Base-by-base conservation (phyloP, 30 jellyfish, hydroid and myxozoan species). In the Turritopsis dohrnii region DNA sequence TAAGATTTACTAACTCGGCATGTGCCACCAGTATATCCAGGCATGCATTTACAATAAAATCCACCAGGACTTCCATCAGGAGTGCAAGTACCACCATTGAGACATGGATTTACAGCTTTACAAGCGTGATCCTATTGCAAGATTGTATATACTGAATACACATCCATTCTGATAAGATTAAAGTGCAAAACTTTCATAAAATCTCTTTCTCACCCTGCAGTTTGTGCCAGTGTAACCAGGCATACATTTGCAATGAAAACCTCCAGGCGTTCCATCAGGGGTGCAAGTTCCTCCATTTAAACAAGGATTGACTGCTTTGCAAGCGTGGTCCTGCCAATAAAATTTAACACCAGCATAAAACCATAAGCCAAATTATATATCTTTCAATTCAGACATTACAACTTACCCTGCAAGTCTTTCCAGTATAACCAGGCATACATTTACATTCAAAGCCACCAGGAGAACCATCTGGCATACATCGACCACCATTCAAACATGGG, bases 371-470 rank as follows among this genome's bases (percentile, higher is more conserved):
- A 41, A 13, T 3, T 41, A 41, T 3, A 69, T 19, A 69, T 69
- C 9, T 9, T 69, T 69, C 19, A 69, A 69, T 23, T 9, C 31
- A n/a, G 77, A 69, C 19, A 69, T 69, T 9, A 41, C 9, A n/a
- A 69, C 77, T 69, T 19, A 69, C 77, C 30, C 82, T 84, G 84
- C 75, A 89, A 0, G 91, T 90, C 52, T 84, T 89, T 0, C 96
- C 96, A 83, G 84, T 89, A 52, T 69, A 84, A 7, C 96, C 96
- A 1, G 96, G 86, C 73, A 81, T 89, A 83, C 96, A 89, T 75
- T 79, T 89, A 53, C 96, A 89, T 30, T 84, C 16, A 27, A 69
- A 69, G 8, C 77, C 77, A 7, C 77, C 77, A 8, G 28, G 77
- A 69, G 77, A 69, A 69, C 77, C 77, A 69, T 69, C 77, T 7